Percentiles rank a stretch among this genome's conserved stretches.
Evolutionary conservation across 2,113 vertebrate genomes (phyloP).

Genomic region (Colaptes auratus): DNA sequence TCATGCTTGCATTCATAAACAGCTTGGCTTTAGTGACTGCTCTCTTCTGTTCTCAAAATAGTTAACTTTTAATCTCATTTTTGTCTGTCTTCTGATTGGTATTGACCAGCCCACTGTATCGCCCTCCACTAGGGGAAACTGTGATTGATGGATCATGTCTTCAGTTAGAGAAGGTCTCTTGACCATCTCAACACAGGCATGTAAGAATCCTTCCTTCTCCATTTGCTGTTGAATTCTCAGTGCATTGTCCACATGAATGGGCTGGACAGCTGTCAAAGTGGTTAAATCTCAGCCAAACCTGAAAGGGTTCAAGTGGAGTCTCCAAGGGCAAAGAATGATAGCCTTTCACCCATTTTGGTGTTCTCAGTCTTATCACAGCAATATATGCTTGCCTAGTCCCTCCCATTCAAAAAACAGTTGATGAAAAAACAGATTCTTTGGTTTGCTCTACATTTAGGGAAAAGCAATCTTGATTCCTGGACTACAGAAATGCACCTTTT

Average conservation of each 20-base stretch:
- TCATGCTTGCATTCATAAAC: not conserved
- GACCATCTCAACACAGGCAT: fast-evolving
- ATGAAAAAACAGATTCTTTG: not conserved
- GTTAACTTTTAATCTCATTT: not conserved
- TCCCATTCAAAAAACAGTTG: not conserved
- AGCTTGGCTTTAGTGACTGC: not conserved
- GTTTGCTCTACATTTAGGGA: not conserved
- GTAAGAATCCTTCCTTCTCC: not conserved
- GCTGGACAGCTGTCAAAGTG: not conserved
- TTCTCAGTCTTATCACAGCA: not conserved
- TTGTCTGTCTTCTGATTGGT: not conserved
- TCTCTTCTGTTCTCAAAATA: not conserved
- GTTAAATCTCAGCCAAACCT: conserved; percentile 8
- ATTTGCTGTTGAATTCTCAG: not conserved
- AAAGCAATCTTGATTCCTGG: not conserved
- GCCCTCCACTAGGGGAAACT: not conserved
- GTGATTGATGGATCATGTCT: not conserved
- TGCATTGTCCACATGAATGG: not conserved
- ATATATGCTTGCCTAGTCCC: not conserved
- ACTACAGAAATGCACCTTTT: not conserved
- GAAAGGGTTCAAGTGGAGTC: not conserved
- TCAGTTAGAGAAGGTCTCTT: not conserved
- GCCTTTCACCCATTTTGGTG: not conserved
- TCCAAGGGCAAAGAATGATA: not conserved
- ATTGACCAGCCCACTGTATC: not conserved